Evolutionary conservation across 64 coral and sea anemone species (phyloP), one percentile per base, ranked within the genome.

Genomic region (Cladopsammia gracilis): DNA sequence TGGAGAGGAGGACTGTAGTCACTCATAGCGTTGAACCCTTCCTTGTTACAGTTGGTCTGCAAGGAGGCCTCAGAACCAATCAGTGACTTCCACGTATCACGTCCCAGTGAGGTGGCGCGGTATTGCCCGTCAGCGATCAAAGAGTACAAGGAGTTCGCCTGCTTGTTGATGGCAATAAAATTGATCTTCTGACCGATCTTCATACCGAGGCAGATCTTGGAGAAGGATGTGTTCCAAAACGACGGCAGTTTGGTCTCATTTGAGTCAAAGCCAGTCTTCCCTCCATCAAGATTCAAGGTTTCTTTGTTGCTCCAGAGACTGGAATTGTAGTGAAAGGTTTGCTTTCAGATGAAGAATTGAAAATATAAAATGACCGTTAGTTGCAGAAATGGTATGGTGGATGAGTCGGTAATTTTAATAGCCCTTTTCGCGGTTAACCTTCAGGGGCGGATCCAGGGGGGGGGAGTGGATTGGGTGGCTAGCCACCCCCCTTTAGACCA

Each of bases 61-160:
- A 89, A 62, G 10, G 51, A 58, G 7, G 71, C 47, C n/a, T 77
- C 3, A 0, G 87, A 45, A 15, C 72, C 72, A 18, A 89, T 25
- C 61, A 89, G 11, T 1, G 72, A 77, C 1, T 64, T 73, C 87
- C 87, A 89, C 26, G 25, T 62, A 56, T n/a, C 43, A 24, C 87
- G 87, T 14, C 87, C 44, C 3, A 77, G n/a, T 8, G 56, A 47
- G 54, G 72, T 89, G 51, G 3, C 8, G 54, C 72, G 71, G n/a
- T n/a, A 76, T 73, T 88, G 56, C 47, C 70, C 86, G 22, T 75
- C 70, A 12, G 70, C 86, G 51, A 75, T 75, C 57, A 88, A 51
- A 25, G 70, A 88, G 53, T 75, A 46, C 26, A 75, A 24, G 6
- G 70, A 88, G 26, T 26, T 14, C 6, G 85, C 86, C 34, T 45